These are phyloP conservation scores for Leptodactylus fallax DNA, from an alignment of 2,797 vertebrate genomes.

Conservation along the genomic window DNA sequence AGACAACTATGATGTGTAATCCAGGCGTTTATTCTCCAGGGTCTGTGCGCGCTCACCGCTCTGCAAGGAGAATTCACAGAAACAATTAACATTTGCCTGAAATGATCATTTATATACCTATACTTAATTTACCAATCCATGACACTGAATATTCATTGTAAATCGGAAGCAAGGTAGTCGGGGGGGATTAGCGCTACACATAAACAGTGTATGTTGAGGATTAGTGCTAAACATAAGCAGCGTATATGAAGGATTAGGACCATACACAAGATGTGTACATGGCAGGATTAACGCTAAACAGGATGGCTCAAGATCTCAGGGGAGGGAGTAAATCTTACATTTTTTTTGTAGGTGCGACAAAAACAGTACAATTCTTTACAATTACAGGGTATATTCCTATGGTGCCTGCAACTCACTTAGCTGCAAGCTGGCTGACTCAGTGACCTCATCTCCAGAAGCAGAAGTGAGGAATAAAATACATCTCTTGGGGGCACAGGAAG, in stretches of 20 bases:
- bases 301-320: constrained; percentile 25
- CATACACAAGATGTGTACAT: constrained; percentile 29
- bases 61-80: not conserved
- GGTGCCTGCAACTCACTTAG: constrained; percentile 48
- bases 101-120: constrained; percentile 30
- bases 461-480: constrained; percentile 58
- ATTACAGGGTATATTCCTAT: constrained; percentile 59
- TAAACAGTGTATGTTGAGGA: constrained; percentile 20
- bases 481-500: constrained; percentile 52
- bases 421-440: constrained; percentile 56
- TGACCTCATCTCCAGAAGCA: constrained; percentile 58
- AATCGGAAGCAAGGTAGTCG: constrained; percentile 22
- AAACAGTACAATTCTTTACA: constrained; percentile 54
- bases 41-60: not conserved
- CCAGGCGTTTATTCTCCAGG: constrained; percentile 14
- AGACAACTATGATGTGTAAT: constrained; percentile 6
- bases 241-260: constrained; percentile 45
- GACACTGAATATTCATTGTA: constrained; percentile 44
- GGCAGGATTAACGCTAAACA: constrained; percentile 51
- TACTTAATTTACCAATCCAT: constrained; percentile 35
- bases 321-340: constrained; percentile 26
- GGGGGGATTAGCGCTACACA: constrained; percentile 43
- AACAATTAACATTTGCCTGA: constrained; percentile 46
- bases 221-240: constrained; percentile 36
- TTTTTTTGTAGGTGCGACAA: constrained; percentile 5